Percentiles rank a stretch among this genome's conserved stretches.
These are phyloP conservation scores for Burhinus bistriatus DNA, from an alignment of 2,113 vertebrate species.

Conservation along the genomic window DNA sequence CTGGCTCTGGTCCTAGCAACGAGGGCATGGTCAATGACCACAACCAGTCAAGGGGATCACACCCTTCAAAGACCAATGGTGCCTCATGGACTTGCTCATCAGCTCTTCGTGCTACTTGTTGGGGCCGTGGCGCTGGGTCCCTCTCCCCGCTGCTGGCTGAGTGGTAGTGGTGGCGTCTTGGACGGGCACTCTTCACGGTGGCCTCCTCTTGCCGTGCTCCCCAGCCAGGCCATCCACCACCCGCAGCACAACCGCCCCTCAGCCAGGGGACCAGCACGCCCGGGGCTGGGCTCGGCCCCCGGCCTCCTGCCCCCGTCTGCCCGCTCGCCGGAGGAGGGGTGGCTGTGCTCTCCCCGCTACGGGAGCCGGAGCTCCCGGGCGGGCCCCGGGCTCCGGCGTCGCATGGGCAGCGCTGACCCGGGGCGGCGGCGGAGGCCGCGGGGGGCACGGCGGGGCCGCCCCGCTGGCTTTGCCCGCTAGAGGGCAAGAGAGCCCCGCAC, in stretches of 20 bases:
- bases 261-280: not conserved
- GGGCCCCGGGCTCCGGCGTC: not conserved
- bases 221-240: not conserved
- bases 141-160: not conserved
- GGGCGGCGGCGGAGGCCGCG: not conserved
- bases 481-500: constrained; percentile 51
- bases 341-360: not conserved
- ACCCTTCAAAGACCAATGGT: not conserved
- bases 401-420: not conserved
- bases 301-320: not conserved
- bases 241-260: not conserved
- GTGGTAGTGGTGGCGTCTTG: not conserved
- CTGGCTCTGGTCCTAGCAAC: not conserved
- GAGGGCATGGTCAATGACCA: rapidly evolving
- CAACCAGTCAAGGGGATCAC: not conserved
- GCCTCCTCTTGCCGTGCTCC: not conserved
- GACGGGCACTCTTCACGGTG: too few relatives aligned
- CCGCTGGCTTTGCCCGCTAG: constrained; percentile 50
- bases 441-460: not conserved
- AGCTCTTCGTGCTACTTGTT: not conserved
- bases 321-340: not conserved
- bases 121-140: not conserved
- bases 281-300: not conserved
- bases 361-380: too few relatives aligned
- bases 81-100: not conserved